Evolutionary conservation across 2,888 invertebrate species (phyloP).

Genomic region (Ceramica pisi): DNA sequence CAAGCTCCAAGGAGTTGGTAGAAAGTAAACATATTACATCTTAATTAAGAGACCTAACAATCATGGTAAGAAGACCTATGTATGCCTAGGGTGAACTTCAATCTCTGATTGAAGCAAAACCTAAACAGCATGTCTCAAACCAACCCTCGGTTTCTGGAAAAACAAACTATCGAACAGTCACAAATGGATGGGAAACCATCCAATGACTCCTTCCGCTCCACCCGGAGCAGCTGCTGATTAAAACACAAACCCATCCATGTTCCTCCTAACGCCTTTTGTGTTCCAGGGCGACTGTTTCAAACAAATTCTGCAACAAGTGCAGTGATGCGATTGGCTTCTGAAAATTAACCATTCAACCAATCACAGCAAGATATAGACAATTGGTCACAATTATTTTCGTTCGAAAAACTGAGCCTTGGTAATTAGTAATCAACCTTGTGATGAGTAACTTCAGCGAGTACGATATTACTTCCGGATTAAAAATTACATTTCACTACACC

Average conservation of each 20-base stretch:
- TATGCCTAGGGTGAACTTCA: neutral
- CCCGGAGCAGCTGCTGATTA: too few relatives aligned
- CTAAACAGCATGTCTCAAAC: neutral
- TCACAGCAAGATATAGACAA: neutral
- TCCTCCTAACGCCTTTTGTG: too few relatives aligned
- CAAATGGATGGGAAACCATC: neutral
- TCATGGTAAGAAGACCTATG: neutral
- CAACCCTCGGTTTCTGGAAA: neutral
- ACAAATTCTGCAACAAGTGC: too few relatives aligned
- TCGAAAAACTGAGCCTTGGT: neutral
- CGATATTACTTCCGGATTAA: neutral
- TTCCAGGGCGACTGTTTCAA: too few relatives aligned
- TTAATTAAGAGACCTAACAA: constrained; percentile 1
- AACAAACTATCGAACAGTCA: neutral
- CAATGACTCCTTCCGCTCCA: too few relatives aligned
- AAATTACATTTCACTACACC: neutral
- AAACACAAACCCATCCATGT: too few relatives aligned
- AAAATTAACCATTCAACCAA: neutral
- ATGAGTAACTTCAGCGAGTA: neutral
- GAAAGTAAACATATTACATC: neutral
- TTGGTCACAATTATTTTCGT: too few relatives aligned
- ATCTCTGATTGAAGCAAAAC: constrained; percentile 4
- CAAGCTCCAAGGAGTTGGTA: neutral
- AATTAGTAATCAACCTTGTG: constrained; percentile 14
- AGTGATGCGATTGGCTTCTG: neutral